Conservation (phyloP, 2,888 invertebrate genomes). For the Corythucha ciliata region DNA sequence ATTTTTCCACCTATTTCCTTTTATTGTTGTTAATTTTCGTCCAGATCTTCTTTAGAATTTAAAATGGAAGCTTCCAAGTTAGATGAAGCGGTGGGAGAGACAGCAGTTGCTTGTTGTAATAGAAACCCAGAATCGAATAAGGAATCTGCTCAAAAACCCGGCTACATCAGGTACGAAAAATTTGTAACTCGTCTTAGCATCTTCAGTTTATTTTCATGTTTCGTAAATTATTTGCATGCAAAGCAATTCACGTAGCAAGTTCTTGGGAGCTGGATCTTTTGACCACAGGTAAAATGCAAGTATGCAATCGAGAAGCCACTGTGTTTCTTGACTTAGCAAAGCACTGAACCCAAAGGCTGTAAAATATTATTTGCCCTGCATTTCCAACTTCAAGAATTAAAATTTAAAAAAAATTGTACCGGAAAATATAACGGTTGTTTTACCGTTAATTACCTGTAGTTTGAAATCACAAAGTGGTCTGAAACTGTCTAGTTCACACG, state of each 20-base stretch:
- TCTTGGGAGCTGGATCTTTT: constrained; percentile 69
- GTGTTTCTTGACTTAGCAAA: too few species aligned
- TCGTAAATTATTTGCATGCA: constrained; percentile 49
- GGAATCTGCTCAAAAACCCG: constrained; percentile 7
- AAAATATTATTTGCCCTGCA: too few species aligned
- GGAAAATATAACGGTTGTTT: too few species aligned
- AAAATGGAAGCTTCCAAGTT: constrained; percentile 3
- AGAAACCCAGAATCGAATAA: neutral
- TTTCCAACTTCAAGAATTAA: too few species aligned
- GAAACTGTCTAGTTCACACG: too few species aligned
- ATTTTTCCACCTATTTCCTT: neutral
- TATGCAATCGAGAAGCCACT: too few species aligned
- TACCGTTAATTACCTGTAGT: too few species aligned
- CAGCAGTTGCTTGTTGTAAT: neutral
- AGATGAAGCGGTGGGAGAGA: neutral
- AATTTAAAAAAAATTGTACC: too few species aligned
- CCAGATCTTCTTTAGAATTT: constrained; percentile 2
- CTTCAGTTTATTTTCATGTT: neutral
- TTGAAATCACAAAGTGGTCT: too few species aligned
- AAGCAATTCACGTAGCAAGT: constrained; percentile 66
- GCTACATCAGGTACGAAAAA: constrained; percentile 20
- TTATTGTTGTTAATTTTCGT: neutral
- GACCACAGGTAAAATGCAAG: constrained; percentile 62
- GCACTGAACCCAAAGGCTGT: too few species aligned
- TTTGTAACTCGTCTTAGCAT: neutral